Conservation (phyloP, 2,797 vertebrate genomes). For the Dendrocincla fuliginosa region DNA sequence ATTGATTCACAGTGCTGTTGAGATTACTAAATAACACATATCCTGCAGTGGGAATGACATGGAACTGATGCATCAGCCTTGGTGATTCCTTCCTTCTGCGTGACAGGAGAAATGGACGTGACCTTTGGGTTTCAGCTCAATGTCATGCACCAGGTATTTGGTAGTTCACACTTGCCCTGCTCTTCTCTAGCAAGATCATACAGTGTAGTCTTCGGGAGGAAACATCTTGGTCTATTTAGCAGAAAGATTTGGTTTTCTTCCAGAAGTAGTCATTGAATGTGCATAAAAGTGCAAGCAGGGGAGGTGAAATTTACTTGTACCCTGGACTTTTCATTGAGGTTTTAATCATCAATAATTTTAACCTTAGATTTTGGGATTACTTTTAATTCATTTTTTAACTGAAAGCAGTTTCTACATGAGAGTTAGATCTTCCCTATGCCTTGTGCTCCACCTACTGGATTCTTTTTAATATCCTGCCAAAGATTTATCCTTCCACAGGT, state of each 20-base stretch:
- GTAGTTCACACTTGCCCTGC: not conserved
- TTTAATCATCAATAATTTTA: not conserved
- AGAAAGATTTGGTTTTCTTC: not conserved
- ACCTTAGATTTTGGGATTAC: not conserved
- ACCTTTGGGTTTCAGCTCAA: not conserved
- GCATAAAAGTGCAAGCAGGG: not conserved
- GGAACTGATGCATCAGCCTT: not conserved
- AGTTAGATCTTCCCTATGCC: not conserved
- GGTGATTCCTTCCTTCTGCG: not conserved
- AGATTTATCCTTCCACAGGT: not conserved
- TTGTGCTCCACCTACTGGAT: slow-evolving; percentile 16
- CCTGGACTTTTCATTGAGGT: not conserved
- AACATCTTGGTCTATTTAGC: not conserved
- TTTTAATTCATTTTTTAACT: not conserved
- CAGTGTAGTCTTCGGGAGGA: not conserved
- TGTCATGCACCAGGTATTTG: not conserved
- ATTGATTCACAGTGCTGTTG: not conserved
- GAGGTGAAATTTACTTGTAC: not conserved
- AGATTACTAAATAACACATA: not conserved
- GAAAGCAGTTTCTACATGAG: not conserved
- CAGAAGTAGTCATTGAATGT: not conserved
- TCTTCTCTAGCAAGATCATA: not conserved
- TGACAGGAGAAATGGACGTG: not conserved
- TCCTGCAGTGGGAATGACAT: rapidly evolving
- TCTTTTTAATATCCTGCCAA: not conserved